These are phyloP conservation scores for Mellilla xanthometata DNA, from an alignment of 2,888 invertebrate species.

Conservation along the genomic window DNA sequence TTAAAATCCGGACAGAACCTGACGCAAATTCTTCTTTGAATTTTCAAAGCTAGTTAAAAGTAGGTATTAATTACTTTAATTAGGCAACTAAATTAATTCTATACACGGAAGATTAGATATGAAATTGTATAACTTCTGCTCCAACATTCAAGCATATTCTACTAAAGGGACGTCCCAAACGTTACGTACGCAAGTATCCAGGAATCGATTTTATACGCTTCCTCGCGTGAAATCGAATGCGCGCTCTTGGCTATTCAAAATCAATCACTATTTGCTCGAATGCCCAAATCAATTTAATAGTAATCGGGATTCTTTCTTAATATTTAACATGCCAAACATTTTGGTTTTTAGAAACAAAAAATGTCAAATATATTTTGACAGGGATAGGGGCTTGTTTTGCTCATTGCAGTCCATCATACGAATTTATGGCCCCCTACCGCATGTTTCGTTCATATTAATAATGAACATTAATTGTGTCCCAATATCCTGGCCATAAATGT, in stretches of 20 bases:
- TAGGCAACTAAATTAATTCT: no score
- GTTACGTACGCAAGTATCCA: conserved; percentile 23
- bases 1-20: no score
- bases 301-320: conserved; percentile 32
- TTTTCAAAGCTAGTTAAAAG: no score
- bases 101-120: no score
- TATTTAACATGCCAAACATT: conserved; percentile 14
- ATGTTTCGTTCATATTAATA: conserved; percentile 74
- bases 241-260: conserved; percentile 52
- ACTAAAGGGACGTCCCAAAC: no score
- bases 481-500: conserved; percentile 79
- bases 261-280: conserved; percentile 60
- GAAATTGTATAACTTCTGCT: no score
- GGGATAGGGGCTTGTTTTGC: conserved; percentile 46
- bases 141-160: no score
- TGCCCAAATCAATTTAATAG: conserved; percentile 63
- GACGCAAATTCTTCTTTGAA: no score
- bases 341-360: conserved; percentile 35
- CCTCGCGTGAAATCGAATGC: conserved; percentile 74
- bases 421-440: conserved; percentile 69
- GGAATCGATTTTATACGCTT: conserved; percentile 71
- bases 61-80: no score
- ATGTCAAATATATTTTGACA: conserved; percentile 65
- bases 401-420: conserved; percentile 53
- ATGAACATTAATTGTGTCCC: conserved; percentile 79